These are phyloP conservation scores for Amniataba percoides DNA, from an alignment of 2,797 vertebrate genomes.

Conservation along the genomic window DNA sequence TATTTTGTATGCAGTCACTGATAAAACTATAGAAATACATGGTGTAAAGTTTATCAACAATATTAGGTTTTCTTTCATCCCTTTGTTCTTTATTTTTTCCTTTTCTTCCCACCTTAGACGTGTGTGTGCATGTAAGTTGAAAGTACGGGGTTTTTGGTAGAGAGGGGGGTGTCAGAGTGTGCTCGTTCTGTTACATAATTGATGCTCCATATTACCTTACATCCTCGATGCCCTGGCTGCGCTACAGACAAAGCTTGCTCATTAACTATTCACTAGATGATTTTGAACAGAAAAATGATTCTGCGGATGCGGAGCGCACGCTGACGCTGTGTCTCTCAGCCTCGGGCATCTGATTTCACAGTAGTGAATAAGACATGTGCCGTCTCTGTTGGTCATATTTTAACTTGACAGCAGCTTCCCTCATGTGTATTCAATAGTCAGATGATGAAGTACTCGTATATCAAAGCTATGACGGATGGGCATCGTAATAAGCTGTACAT, in stretches of 20 bases:
- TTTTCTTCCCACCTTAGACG: background rate
- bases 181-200: conserved; percentile 79
- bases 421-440: conserved; percentile 47
- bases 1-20: too few species aligned
- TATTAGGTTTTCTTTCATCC: background rate
- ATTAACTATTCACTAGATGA: conserved; percentile 83
- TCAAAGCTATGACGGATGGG: conserved; percentile 23
- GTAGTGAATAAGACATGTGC: conserved; percentile 64
- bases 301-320: conserved; percentile 28
- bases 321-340: conserved; percentile 16
- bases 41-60: too few species aligned
- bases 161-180: conserved; percentile 55
- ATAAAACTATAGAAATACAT: too few species aligned
- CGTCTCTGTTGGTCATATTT: conserved; percentile 60
- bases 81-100: conserved; percentile 5
- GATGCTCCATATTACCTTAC: conserved; percentile 83
- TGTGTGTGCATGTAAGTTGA: conserved; percentile 35
- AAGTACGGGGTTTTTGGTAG: conserved; percentile 31
- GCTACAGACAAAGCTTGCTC: conserved; percentile 72
- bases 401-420: conserved; percentile 50
- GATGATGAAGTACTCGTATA: conserved; percentile 24
- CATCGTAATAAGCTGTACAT: conserved; percentile 2
- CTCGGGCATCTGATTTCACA: conserved; percentile 69
- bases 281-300: conserved; percentile 79
- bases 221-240: conserved; percentile 49